phyloP scores from a whole-genome alignment of 2,113 vertebrate species.

The Myotis davidii region DNA sequence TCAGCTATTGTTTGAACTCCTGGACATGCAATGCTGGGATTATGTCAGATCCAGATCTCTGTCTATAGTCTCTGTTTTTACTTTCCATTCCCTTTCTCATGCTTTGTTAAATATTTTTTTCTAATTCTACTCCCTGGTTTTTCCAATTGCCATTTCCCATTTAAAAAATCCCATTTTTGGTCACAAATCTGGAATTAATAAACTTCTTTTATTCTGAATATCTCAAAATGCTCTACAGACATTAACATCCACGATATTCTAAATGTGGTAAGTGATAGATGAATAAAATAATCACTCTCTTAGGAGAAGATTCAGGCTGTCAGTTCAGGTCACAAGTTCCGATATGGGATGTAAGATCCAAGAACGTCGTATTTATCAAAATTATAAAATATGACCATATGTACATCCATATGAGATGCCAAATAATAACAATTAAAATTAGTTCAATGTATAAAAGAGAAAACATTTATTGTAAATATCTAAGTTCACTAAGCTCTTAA shows the following conservation, averaged over 20 bases:
- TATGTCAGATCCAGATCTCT: neutral
- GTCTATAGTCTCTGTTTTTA: constrained; percentile 7
- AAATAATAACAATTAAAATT: constrained; percentile 15
- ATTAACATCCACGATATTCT: neutral
- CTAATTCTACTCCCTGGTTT: neutral
- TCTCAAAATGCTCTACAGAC: neutral
- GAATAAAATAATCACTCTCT: neutral
- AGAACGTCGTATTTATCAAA: neutral
- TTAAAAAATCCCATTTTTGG: neutral
- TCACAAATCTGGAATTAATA: constrained; percentile 25
- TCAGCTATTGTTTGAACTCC: neutral
- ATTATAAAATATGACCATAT: neutral
- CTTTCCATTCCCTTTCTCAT: neutral
- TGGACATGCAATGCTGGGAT: neutral
- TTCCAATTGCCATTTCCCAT: constrained; percentile 16
- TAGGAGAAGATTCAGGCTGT: neutral
- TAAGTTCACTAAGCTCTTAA: constrained; percentile 50
- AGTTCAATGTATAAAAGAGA: neutral
- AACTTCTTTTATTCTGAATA: neutral
- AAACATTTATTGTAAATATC: constrained; percentile 42
- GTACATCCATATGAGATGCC: neutral
- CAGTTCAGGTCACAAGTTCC: neutral
- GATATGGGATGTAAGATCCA: neutral
- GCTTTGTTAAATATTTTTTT: neutral
- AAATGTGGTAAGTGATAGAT: neutral